These are phyloP conservation scores for Malurus leucopterus DNA, from an alignment of 2,797 vertebrate species.

Conservation along the genomic window DNA sequence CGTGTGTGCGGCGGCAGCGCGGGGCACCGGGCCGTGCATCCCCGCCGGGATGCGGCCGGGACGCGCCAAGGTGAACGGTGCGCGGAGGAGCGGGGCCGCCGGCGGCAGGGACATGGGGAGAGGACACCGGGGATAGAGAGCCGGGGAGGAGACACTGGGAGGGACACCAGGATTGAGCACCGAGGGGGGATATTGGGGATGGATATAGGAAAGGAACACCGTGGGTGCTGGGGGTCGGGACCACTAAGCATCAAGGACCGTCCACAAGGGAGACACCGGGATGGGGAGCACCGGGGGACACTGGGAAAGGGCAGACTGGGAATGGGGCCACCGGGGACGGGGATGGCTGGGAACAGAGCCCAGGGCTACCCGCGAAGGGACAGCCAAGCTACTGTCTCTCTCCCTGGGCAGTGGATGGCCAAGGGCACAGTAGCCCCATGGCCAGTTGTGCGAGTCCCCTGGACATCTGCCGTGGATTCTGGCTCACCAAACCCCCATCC, in stretches of 20 bases:
- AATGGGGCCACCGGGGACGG: not conserved
- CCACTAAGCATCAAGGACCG: not conserved
- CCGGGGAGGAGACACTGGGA: not conserved
- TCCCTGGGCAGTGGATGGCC: not conserved
- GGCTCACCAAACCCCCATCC: not conserved
- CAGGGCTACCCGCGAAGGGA: not conserved
- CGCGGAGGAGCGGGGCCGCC: not conserved
- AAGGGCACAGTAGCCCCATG: not conserved
- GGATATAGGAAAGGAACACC: not conserved
- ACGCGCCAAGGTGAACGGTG: conserved; percentile 39
- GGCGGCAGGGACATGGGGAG: not conserved
- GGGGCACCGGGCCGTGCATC: not conserved
- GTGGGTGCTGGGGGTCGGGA: not conserved
- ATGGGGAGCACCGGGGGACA: not conserved
- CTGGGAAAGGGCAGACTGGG: not conserved
- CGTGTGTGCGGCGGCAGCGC: not conserved
- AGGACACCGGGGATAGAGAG: not conserved
- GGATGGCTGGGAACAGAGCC: not conserved
- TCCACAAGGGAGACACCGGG: not conserved
- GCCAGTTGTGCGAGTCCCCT: not conserved
- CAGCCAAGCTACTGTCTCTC: not conserved
- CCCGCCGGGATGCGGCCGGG: not conserved
- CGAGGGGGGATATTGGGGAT: not conserved
- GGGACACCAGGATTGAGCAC: not conserved
- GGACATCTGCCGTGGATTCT: not conserved